Evolutionary conservation across 2,113 vertebrate species (phyloP), one percentile per base, ranked within the genome.

Genomic region (Urocitellus parryii): DNA sequence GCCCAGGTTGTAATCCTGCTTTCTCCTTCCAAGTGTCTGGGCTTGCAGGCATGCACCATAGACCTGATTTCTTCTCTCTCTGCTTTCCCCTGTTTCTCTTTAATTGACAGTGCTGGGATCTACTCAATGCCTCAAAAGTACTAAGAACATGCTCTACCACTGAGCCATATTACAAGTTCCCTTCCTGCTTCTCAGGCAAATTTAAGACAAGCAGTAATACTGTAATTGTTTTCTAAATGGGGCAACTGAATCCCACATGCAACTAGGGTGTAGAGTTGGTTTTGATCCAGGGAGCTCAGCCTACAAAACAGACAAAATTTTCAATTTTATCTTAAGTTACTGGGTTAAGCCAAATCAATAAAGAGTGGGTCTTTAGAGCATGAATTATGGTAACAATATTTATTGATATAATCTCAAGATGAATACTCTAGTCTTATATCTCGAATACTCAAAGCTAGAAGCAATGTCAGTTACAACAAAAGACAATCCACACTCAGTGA

Each of bases 261-360:
- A 88, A 24, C 8, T 76, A n/a, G 96, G 85, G 27, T 22, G 3
- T 34, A 67, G 45, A 87, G n/a, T 32, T 89, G 22, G 2, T 82
- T 79, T 96, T 80, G 34, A 82, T 90, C 48, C 16, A 29, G 58
- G 45, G 25, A 91, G 51, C 22, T 67, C 39, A 51, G 39, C 2
- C 22, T 94, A 53, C 51, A 73, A 83, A 8, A 93, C 67, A 91
- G 17, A 48, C 72, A 92, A 73, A 51, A 37, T 32, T 91, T 88
- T 94, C 79, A 61, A 37, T 77, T 95, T 88, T 96, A 13, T 88
- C 68, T 77, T 67, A 79, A 61, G 67, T 87, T 87, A 88, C 73
- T 76, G 48, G 17, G n/a, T 29, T 72, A 88, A 51, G 85, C 96
- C 68, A 97, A 81, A 32, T n/a, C 88, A 93, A 94, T 89, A 29